Evolutionary conservation across 2,888 invertebrate genomes (phyloP).

Genomic region (Pycnomerus fuliginosus): DNA sequence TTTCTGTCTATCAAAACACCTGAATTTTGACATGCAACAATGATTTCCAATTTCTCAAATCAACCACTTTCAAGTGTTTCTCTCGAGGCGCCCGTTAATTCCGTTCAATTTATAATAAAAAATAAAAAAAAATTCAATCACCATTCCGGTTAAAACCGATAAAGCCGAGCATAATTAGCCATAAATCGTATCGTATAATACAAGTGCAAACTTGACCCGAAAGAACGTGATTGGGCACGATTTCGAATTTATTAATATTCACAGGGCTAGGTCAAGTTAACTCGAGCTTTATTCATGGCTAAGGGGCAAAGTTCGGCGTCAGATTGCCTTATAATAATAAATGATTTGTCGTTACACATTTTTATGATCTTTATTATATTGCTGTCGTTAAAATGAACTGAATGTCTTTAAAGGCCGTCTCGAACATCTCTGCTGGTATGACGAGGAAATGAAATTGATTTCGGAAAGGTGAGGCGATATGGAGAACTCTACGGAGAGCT

Average conservation of each 20-base stretch:
- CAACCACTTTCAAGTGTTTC: background rate
- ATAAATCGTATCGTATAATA: background rate
- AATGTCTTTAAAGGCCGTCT: no score
- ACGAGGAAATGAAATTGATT: slow-evolving; percentile 35
- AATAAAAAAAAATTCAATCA: no score
- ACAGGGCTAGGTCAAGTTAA: background rate
- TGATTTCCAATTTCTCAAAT: no score
- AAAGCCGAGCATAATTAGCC: no score
- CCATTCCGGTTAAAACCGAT: no score
- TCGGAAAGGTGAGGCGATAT: slow-evolving; percentile 39
- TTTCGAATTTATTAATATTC: background rate
- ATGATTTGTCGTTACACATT: background rate
- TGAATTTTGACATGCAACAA: no score
- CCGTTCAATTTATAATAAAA: no score
- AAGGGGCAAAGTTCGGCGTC: background rate
- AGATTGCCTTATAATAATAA: background rate
- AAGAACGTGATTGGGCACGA: background rate
- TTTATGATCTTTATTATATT: background rate
- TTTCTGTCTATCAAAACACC: slow-evolving; percentile 11
- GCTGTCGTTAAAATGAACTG: no score
- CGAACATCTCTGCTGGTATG: no score
- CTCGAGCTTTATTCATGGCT: background rate
- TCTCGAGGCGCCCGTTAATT: no score
- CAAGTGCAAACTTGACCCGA: background rate
- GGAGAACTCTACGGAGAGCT: slow-evolving; percentile 45